Conservation (phyloP, 2,888 invertebrate species). For the Zaprionus bogoriensis region DNA sequence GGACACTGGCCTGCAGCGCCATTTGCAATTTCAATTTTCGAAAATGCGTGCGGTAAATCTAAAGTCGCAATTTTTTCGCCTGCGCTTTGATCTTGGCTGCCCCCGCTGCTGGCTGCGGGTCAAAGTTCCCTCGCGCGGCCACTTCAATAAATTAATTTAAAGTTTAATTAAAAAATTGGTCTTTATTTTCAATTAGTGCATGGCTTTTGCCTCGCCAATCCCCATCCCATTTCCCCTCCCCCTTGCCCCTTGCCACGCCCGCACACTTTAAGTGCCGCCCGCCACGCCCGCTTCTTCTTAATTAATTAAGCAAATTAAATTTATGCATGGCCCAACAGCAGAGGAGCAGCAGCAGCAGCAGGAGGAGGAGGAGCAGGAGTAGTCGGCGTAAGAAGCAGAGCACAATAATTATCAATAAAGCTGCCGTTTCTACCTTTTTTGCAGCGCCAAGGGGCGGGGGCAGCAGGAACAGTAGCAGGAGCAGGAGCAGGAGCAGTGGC, state of each 20-base stretch:
- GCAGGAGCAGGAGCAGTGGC: neutral
- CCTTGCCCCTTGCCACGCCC: neutral
- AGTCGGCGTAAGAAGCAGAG: conserved; percentile 50
- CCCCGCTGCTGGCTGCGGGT: conserved; percentile 41
- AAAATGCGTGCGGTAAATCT: neutral
- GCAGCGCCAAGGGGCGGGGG: neutral
- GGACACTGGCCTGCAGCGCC: conserved; percentile 12
- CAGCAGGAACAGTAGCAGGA: neutral
- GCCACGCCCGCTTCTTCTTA: conserved; percentile 56
- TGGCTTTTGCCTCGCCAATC: conserved; percentile 10
- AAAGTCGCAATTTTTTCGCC: conserved; percentile 7
- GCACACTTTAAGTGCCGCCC: conserved; percentile 13
- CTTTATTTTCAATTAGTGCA: conserved; percentile 72
- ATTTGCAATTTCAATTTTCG: conserved; percentile 36
- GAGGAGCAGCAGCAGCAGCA: conserved; percentile 36
- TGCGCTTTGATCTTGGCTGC: conserved; percentile 54
- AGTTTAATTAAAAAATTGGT: conserved; percentile 78
- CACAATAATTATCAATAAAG: conserved; percentile 78
- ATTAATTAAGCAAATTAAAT: conserved; percentile 77
- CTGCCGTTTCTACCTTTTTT: conserved; percentile 43
- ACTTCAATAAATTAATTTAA: conserved; percentile 78
- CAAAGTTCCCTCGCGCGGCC: conserved; percentile 56
- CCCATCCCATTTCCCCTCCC: no score
- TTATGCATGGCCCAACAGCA: conserved; percentile 62
- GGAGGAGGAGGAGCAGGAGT: conserved; percentile 2